Evolutionary conservation across 2,888 invertebrate genomes (phyloP).

Genomic region (Rhagophthalmus giganteus): DNA sequence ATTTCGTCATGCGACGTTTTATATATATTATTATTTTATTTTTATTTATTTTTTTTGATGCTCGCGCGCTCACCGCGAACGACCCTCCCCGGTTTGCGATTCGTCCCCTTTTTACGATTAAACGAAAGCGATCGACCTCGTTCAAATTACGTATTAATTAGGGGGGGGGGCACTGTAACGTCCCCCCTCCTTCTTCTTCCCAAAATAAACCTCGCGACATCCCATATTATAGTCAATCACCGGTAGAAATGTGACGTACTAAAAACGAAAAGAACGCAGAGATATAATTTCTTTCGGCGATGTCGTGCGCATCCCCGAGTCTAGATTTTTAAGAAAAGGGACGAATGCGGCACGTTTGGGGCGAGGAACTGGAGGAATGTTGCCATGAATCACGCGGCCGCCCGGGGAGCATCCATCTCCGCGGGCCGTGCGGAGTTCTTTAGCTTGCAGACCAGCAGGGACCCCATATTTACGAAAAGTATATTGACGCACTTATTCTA

Average conservation of each 20-base stretch:
- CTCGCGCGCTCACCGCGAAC: too few relatives aligned
- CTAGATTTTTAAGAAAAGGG: slow-evolving; percentile 28
- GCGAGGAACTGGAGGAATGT: slow-evolving; percentile 30
- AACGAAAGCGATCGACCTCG: too few relatives aligned
- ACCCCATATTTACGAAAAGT: slow-evolving; percentile 9
- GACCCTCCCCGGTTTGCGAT: too few relatives aligned
- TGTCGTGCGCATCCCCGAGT: slow-evolving; percentile 22
- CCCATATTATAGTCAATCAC: slow-evolving; percentile 18
- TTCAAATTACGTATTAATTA: too few relatives aligned
- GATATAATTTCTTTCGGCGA: slow-evolving; percentile 16
- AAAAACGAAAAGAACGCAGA: slow-evolving; percentile 17
- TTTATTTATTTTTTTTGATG: too few relatives aligned
- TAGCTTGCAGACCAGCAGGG: slow-evolving; percentile 22
- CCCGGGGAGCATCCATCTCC: slow-evolving; percentile 36
- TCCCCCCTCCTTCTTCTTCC: too few relatives aligned
- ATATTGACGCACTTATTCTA: slow-evolving; percentile 11
- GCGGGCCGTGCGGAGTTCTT: slow-evolving; percentile 21
- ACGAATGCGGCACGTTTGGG: slow-evolving; percentile 27
- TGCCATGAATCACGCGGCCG: slow-evolving; percentile 35
- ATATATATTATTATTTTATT: too few relatives aligned
- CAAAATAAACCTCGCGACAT: not conserved
- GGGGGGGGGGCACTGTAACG: too few relatives aligned
- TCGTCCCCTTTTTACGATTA: too few relatives aligned
- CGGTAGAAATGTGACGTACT: slow-evolving; percentile 18
- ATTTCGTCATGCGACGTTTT: too few relatives aligned